Conservation (phyloP, 2,888 invertebrate species). For the Autographa pulchrina region DNA sequence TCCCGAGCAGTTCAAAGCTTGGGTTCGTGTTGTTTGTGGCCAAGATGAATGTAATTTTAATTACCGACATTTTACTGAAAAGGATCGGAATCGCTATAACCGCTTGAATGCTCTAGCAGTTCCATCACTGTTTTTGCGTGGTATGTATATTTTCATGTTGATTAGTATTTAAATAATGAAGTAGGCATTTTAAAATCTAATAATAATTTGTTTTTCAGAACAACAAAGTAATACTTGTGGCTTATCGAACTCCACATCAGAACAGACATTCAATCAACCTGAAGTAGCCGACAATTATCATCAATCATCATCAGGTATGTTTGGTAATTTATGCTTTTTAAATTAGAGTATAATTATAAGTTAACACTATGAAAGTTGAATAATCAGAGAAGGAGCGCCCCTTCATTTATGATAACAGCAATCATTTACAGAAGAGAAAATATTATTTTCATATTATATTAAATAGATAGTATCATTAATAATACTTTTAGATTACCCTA, state of each 20-base stretch:
- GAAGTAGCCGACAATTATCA: background rate
- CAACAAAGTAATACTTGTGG: background rate
- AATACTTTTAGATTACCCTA: background rate
- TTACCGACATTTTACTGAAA: slow-evolving; percentile 20
- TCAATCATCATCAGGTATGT: slow-evolving; percentile 9
- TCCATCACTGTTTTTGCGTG: slow-evolving; percentile 23
- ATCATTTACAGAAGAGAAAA: too few relatives aligned
- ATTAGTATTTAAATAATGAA: too few relatives aligned
- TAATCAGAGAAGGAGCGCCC: too few relatives aligned
- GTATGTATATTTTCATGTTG: slow-evolving; percentile 14
- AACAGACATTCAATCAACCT: slow-evolving; percentile 1
- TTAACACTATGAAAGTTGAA: too few relatives aligned
- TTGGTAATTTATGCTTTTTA: background rate
- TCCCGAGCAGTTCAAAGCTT: slow-evolving; percentile 20
- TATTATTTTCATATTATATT: too few relatives aligned
- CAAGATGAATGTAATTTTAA: slow-evolving; percentile 20
- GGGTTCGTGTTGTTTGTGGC: slow-evolving; percentile 14
- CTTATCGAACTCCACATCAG: background rate
- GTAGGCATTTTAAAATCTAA: background rate
- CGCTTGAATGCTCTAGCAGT: slow-evolving; percentile 22
- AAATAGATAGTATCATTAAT: background rate
- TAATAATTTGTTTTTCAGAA: slow-evolving; percentile 8
- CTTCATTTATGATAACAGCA: too few relatives aligned
- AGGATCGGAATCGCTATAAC: slow-evolving; percentile 22
- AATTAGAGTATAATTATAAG: background rate